These are phyloP conservation scores for Semicossyphus pulcher DNA, from an alignment of 2,113 vertebrate species.

Conservation along the genomic window DNA sequence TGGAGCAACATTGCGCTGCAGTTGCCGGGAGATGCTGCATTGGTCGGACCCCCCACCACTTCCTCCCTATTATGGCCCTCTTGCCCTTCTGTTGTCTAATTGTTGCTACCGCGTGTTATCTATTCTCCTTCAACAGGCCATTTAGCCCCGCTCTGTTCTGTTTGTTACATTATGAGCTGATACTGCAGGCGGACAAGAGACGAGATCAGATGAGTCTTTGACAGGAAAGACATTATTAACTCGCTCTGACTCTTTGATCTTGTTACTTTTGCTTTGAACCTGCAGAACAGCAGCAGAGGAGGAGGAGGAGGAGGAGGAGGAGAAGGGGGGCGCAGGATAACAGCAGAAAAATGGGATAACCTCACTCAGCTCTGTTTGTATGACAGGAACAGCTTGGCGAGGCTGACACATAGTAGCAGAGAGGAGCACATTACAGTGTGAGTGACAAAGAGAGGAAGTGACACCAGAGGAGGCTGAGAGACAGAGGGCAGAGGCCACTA, in stretches of 20 bases:
- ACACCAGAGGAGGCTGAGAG: slow-evolving; percentile 64
- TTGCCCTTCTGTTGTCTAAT: slow-evolving; percentile 51
- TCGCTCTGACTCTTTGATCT: slow-evolving; percentile 34
- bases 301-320: background rate
- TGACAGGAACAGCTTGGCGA: slow-evolving; percentile 60
- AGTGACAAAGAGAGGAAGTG: slow-evolving; percentile 73
- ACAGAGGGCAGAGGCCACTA: slow-evolving; percentile 54
- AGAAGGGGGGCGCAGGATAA: background rate
- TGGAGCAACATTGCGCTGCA: slow-evolving; percentile 33
- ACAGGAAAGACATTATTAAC: slow-evolving; percentile 40
- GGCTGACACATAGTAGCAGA: slow-evolving; percentile 51
- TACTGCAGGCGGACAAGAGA: slow-evolving; percentile 11
- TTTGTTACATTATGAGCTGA: slow-evolving; percentile 28
- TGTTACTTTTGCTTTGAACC: slow-evolving; percentile 43
- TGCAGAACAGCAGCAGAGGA: slow-evolving; percentile 39
- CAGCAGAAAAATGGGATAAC: slow-evolving; percentile 53
- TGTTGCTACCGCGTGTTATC: slow-evolving; percentile 42
- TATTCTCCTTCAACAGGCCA: slow-evolving; percentile 37
- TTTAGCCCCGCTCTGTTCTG: slow-evolving; percentile 21
- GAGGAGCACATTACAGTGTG: slow-evolving; percentile 58
- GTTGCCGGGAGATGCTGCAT: slow-evolving; percentile 50
- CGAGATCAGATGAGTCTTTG: slow-evolving; percentile 30
- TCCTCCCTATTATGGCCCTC: slow-evolving; percentile 34
- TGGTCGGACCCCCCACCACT: slow-evolving; percentile 36
- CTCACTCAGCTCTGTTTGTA: slow-evolving; percentile 51